Evolutionary conservation across 2,113 vertebrate genomes (phyloP).

Genomic region (Hepsetus odoe): DNA sequence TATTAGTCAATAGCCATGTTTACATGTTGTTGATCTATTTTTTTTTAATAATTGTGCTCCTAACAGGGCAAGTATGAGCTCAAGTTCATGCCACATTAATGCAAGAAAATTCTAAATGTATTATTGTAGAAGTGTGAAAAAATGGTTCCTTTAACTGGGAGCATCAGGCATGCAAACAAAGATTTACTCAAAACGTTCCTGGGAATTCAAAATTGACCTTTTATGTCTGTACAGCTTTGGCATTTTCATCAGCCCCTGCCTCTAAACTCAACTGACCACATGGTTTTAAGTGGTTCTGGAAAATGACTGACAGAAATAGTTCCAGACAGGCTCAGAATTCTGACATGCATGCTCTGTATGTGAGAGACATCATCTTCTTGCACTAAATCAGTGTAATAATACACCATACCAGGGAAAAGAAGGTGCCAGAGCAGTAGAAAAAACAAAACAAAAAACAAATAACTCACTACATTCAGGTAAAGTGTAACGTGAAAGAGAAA

Average conservation of each 20-base stretch:
- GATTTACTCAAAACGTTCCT: conserved; percentile 1
- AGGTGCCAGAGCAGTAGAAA: conserved; percentile 3
- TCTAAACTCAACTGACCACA: conserved; percentile 14
- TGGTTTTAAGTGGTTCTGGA: conserved; percentile 42
- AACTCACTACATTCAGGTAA: conserved; percentile 10
- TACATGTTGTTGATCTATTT: no score
- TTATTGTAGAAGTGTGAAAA: no score
- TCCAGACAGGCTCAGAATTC: conserved; percentile 33
- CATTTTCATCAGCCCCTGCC: conserved; percentile 52
- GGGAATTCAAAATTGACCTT: not conserved
- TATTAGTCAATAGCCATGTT: no score
- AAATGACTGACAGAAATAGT: conserved; percentile 36
- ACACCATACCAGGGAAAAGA: not conserved
- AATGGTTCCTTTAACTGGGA: no score
- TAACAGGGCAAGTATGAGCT: no score
- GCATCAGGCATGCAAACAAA: not conserved
- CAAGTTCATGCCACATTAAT: no score
- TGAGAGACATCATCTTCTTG: conserved; percentile 15
- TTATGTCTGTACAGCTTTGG: conserved; percentile 23
- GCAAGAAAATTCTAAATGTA: no score
- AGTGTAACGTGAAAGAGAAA: not conserved
- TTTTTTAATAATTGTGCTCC: no score
- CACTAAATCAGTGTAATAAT: conserved; percentile 3
- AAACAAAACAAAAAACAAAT: not conserved
- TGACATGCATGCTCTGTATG: conserved; percentile 11